phyloP scores from a whole-genome alignment of 2,888 invertebrate species.

The Globia sparganii region DNA sequence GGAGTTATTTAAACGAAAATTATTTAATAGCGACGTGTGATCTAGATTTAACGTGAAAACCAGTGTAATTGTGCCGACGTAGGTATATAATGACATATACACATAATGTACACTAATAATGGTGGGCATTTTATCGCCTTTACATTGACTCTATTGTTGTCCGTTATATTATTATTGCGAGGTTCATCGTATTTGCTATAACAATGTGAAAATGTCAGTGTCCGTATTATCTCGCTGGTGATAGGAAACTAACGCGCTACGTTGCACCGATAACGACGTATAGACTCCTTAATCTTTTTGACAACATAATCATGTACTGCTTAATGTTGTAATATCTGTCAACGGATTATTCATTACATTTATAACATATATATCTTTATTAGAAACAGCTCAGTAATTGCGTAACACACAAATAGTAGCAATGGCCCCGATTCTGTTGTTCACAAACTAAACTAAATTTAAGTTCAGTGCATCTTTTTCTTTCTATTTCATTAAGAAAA shows the following conservation, averaged over 20 bases:
- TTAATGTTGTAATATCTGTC: neutral
- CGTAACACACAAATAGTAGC: too few species aligned
- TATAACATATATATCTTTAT: neutral
- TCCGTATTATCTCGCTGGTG: constrained; percentile 9
- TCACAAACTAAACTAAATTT: too few species aligned
- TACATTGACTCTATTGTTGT: constrained; percentile 55
- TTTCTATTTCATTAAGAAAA: too few species aligned
- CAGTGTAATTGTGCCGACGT: constrained; percentile 38
- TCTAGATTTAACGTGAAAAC: constrained; percentile 43
- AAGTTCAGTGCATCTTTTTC: too few species aligned
- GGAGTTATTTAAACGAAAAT: constrained; percentile 41
- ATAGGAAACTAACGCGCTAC: neutral
- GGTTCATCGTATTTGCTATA: constrained; percentile 29
- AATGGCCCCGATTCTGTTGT: too few species aligned
- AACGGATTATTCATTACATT: neutral
- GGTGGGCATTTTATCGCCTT: constrained; percentile 47
- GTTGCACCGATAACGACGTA: neutral
- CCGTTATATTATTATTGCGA: constrained; percentile 44
- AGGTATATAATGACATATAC: constrained; percentile 21
- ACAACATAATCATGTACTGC: neutral
- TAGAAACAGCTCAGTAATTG: too few species aligned
- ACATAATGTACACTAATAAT: constrained; percentile 50
- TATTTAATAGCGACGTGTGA: constrained; percentile 37
- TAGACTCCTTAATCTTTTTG: neutral
- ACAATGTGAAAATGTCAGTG: constrained; percentile 34